Conservation (phyloP, 2,888 invertebrate genomes). For the Metalampra italica region DNA sequence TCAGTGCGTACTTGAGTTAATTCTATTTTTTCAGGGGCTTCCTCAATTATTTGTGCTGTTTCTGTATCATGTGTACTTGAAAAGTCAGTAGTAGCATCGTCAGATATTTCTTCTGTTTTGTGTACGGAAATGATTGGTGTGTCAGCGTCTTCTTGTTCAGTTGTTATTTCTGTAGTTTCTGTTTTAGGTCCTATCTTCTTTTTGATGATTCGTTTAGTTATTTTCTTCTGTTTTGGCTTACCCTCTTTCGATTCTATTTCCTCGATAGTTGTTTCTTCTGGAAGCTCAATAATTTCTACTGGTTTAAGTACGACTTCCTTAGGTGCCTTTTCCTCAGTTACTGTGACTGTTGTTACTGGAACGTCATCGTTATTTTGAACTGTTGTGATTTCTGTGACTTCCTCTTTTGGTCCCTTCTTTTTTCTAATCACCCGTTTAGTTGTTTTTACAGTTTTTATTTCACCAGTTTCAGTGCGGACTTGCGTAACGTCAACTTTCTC, state of each 20-base stretch:
- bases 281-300: constrained; percentile 29
- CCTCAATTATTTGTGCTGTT: constrained; percentile 16
- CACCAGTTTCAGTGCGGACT: constrained; percentile 25
- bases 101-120: constrained; percentile 27
- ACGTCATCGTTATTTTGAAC: constrained; percentile 16
- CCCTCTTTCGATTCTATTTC: constrained; percentile 14
- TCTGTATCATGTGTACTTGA: not conserved
- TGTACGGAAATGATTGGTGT: constrained; percentile 35
- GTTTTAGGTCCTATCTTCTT: constrained; percentile 41
- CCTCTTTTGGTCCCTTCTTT: constrained; percentile 26
- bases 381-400: constrained; percentile 31
- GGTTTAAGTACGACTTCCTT: constrained; percentile 6
- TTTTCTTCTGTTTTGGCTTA: constrained; percentile 19
- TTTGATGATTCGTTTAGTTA: constrained; percentile 26
- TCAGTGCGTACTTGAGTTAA: constrained; percentile 22
- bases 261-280: constrained; percentile 39
- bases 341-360: constrained; percentile 12
- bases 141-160: constrained; percentile 30
- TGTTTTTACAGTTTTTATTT: constrained; percentile 15
- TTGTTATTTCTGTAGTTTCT: constrained; percentile 21
- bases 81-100: constrained; percentile 3
- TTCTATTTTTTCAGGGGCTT: constrained; percentile 32
- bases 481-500: constrained; percentile 48
- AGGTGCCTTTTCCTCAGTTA: constrained; percentile 24
- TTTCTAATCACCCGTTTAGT: constrained; percentile 20